Evolutionary conservation across 2,113 vertebrate genomes (phyloP).

Genomic region (Oreochromis tanganicae): DNA sequence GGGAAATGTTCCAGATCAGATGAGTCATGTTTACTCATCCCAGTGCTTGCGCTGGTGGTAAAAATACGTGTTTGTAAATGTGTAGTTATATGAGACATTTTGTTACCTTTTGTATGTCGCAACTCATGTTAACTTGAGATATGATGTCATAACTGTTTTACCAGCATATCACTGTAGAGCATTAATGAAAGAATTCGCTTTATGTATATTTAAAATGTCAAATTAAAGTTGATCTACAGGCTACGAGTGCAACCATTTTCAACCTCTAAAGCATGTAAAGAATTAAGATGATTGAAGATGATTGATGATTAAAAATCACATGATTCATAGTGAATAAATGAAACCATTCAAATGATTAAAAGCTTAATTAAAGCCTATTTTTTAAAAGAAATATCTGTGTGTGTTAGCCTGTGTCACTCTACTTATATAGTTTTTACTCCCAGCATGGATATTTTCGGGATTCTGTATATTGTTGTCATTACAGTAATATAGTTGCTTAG

Average conservation of each 20-base stretch:
- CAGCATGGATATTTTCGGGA: background rate
- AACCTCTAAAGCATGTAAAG: background rate
- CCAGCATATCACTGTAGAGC: background rate
- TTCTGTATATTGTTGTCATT: background rate
- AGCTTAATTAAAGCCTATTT: background rate
- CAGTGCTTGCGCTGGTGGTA: background rate
- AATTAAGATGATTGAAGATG: background rate
- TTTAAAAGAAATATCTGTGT: fast-evolving
- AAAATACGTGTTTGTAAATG: background rate
- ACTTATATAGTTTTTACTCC: background rate
- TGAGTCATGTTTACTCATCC: background rate
- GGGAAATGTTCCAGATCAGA: background rate
- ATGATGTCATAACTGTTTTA: background rate
- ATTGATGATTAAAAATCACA: background rate
- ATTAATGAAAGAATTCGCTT: background rate
- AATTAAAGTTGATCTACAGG: background rate
- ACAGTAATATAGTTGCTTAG: background rate
- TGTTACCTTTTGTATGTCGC: background rate
- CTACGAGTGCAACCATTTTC: background rate
- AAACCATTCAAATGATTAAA: background rate
- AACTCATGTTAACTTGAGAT: background rate
- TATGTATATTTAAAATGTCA: background rate
- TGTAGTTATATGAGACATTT: background rate
- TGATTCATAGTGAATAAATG: background rate
- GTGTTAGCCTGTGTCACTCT: background rate